phyloP scores from a whole-genome alignment of 2,888 invertebrate species.

The Torymus aiolomorphi region DNA sequence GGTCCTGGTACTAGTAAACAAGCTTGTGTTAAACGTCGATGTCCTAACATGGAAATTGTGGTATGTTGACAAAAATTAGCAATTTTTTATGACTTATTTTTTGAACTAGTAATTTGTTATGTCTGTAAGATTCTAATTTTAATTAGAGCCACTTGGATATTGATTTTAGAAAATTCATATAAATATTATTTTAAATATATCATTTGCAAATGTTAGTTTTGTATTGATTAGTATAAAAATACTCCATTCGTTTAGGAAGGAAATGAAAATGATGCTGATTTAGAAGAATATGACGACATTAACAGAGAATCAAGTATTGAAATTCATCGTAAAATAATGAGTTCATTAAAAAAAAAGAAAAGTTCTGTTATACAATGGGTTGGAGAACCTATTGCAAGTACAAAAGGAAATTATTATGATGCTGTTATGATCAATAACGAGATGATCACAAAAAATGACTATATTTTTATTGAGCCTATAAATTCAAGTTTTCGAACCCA shows the following conservation, averaged over 20 bases:
- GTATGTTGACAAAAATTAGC: slow-evolving; percentile 56
- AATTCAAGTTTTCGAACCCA: slow-evolving; percentile 81
- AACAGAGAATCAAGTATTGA: slow-evolving; percentile 18
- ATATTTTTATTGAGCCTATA: slow-evolving; percentile 84
- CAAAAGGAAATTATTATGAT: slow-evolving; percentile 75
- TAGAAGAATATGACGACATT: slow-evolving; percentile 74
- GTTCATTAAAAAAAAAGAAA: slow-evolving; percentile 8
- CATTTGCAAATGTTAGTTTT: too few species aligned
- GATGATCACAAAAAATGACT: slow-evolving; percentile 81
- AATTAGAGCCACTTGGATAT: too few species aligned
- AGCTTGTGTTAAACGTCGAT: slow-evolving; percentile 81
- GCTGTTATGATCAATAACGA: slow-evolving; percentile 74
- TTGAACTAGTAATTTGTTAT: too few species aligned
- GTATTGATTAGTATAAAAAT: neutral
- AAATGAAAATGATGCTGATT: slow-evolving; percentile 80
- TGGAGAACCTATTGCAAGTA: slow-evolving; percentile 78
- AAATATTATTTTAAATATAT: too few species aligned
- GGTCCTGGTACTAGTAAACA: slow-evolving; percentile 82
- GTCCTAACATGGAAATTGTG: slow-evolving; percentile 86
- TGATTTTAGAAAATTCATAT: too few species aligned
- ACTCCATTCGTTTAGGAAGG: slow-evolving; percentile 74
- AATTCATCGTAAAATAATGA: slow-evolving; percentile 13
- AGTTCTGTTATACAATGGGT: slow-evolving; percentile 78
- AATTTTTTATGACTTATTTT: neutral
- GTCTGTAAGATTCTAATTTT: too few species aligned